Percentiles rank a stretch among this genome's conserved stretches.
These are phyloP conservation scores for Oscheius sp. DNA, from an alignment of 2,888 invertebrate genomes.

Conservation along the genomic window DNA sequence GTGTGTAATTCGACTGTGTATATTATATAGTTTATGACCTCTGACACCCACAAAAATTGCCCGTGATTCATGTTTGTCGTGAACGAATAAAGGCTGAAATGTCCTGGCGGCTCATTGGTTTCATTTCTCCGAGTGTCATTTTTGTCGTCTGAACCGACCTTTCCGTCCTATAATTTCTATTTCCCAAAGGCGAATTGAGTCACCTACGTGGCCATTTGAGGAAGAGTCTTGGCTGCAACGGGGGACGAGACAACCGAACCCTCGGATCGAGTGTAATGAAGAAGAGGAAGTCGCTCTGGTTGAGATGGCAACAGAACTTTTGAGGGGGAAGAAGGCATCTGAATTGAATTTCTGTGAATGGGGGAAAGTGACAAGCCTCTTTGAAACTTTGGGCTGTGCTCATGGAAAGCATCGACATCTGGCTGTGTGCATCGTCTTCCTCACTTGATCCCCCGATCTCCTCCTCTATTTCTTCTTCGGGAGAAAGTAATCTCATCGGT, in stretches of 20 bases:
- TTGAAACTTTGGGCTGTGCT: slow-evolving; percentile 15
- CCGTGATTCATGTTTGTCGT: slow-evolving; percentile 24
- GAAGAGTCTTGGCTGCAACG: background rate
- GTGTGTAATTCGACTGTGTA: too few species aligned
- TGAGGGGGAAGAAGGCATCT: background rate
- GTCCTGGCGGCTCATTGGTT: slow-evolving; percentile 30
- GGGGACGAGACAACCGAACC: background rate
- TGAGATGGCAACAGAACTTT: background rate
- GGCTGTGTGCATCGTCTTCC: slow-evolving; percentile 8
- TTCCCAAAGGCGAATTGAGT: background rate
- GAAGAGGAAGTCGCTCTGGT: slow-evolving; percentile 20
- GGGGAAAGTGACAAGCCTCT: background rate
- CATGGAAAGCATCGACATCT: background rate
- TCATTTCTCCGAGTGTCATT: slow-evolving; percentile 30
- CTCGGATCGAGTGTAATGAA: slow-evolving; percentile 10
- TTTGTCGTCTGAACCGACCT: slow-evolving; percentile 19
- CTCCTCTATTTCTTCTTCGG: slow-evolving; percentile 13
- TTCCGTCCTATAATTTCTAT: slow-evolving; percentile 18
- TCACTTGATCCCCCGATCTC: background rate
- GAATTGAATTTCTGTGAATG: background rate
- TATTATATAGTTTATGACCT: background rate
- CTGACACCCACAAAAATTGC: background rate
- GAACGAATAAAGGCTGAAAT: slow-evolving; percentile 21
- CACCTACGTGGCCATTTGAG: slow-evolving; percentile 12
- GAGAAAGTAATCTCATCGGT: background rate